Evolutionary conservation across 1,140 invertebrate species (phyloP), one percentile per base, ranked within the genome.

Genomic region (Caenorhabditis latens): DNA sequence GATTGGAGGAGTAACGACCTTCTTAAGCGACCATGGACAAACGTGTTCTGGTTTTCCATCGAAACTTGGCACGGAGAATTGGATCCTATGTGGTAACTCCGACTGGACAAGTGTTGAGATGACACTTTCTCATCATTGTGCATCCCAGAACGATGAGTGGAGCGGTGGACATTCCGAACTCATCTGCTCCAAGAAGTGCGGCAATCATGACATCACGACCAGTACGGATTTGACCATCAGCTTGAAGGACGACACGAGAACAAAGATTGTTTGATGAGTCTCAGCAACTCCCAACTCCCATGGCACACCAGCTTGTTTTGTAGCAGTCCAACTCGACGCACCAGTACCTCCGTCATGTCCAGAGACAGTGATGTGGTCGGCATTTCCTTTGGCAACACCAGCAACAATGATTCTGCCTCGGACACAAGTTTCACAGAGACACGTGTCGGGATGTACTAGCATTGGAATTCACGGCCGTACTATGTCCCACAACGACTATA

Each of bases 51-150:
- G 97, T 92, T 98, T 97, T 46, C 98, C 98, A 40, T 95, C 96
- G 94, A 99, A n/a, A 99, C 93, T 99, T 99, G 91, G 97, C 97
- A 40, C 98, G 94, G 24, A 99, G 93, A 19, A 95, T 94, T 0
- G 98, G 98, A 94, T 99, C 98, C 94, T 98, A 97, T 0, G 98
- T 99, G 3, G 98, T 98, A 91, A 99, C 96, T 87, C 98, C 98
- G 83, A 99, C 98, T 0, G 98, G 98, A 92, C 98, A 99, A 42
- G 98, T 99, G 93, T 99, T 99, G 85, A 99, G 94, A 93, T 99
- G 98, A 93, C 98, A 99, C 93, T 99, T 99, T 83, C 98, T 94
- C 98, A 99, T 99, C 98, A 99, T 99, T 8, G 97, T 99, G 92
- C 98, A 99, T 13, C 98, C 95, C 93, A 99, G 95, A 0, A 96